These are phyloP conservation scores for Chrysemys picta DNA, from an alignment of 2,113 vertebrate genomes.

Conservation along the genomic window DNA sequence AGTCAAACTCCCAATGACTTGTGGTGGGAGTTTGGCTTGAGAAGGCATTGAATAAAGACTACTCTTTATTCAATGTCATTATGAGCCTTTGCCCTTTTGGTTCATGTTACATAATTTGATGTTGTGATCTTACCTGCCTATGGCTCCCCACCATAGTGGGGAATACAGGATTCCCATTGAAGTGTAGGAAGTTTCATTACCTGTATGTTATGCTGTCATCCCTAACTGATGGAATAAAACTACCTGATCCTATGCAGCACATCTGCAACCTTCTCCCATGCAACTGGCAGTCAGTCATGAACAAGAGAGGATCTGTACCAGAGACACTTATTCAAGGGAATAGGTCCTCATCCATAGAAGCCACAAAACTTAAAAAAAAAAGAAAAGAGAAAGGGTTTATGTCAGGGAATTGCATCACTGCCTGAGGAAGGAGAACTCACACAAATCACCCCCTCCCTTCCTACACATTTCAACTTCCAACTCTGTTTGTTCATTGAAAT, in stretches of 20 bases:
- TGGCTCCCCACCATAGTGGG: neutral
- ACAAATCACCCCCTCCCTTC: neutral
- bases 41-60: neutral
- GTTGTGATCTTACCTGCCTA: neutral
- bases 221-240: neutral
- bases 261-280: neutral
- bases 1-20: neutral
- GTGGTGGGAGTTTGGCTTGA: neutral
- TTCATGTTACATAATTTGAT: neutral
- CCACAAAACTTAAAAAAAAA: neutral
- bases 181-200: neutral
- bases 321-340: neutral
- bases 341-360: neutral
- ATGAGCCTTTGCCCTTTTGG: neutral
- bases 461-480: neutral
- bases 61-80: neutral
- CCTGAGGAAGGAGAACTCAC: neutral
- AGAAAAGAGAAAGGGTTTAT: neutral
- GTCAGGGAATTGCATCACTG: neutral
- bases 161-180: neutral
- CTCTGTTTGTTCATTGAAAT: neutral
- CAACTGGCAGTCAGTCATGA: neutral
- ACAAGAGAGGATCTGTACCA: neutral
- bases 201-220: neutral
- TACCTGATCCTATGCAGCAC: neutral